Percentiles rank a stretch among this genome's conserved stretches.
These are phyloP conservation scores for Spinibarbus caldwelli DNA, from an alignment of 2,797 vertebrate species.

Conservation along the genomic window DNA sequence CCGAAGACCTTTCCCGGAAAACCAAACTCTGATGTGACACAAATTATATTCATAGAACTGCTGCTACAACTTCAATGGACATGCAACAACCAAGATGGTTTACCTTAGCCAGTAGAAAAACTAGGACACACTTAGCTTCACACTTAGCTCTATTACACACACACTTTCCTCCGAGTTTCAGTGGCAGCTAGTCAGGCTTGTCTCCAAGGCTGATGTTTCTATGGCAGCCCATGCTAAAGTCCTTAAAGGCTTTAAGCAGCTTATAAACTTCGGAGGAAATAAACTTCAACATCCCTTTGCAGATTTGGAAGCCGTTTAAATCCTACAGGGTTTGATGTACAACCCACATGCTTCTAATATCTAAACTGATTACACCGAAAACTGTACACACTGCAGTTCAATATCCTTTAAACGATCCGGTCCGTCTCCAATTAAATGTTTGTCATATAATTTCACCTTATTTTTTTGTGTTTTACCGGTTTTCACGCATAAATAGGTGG, in stretches of 20 bases:
- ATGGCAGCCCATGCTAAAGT: constrained; percentile 79
- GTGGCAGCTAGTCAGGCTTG: constrained; percentile 80
- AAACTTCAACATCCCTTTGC: constrained; percentile 83
- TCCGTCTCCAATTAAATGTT: constrained; percentile 37
- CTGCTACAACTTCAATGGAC: constrained; percentile 22
- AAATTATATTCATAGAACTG: constrained; percentile 31
- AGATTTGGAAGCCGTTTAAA: constrained; percentile 78
- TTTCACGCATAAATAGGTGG: constrained; percentile 24
- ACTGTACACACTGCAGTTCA: constrained; percentile 22
- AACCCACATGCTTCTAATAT: constrained; percentile 66
- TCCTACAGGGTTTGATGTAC: constrained; percentile 78
- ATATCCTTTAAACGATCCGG: constrained; percentile 22
- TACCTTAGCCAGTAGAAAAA: constrained; percentile 30
- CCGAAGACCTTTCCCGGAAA: constrained; percentile 30
- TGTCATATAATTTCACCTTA: constrained; percentile 4
- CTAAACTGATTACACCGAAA: constrained; percentile 39
- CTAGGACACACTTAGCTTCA: constrained; percentile 50
- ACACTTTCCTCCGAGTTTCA: constrained; percentile 53
- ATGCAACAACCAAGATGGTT: constrained; percentile 17
- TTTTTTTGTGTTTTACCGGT: neutral
- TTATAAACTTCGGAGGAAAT: constrained; percentile 82
- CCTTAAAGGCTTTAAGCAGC: constrained; percentile 83
- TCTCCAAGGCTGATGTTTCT: constrained; percentile 83
- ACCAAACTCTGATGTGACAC: constrained; percentile 31
- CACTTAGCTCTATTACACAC: constrained; percentile 39